Evolutionary conservation across 2,113 vertebrate genomes (phyloP).

Genomic region (Macrotus californicus): DNA sequence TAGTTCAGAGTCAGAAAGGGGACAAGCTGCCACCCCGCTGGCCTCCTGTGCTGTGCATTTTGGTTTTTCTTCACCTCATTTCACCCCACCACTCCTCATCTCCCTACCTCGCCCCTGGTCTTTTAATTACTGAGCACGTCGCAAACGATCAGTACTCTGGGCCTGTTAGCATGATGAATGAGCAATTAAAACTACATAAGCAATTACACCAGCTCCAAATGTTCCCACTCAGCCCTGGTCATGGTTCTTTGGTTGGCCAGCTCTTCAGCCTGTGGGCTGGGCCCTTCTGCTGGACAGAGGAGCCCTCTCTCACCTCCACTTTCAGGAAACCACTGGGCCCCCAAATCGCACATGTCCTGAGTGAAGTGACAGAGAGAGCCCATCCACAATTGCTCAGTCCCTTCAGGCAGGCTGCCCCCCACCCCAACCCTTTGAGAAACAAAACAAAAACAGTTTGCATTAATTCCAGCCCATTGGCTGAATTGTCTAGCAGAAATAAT

Average conservation of each 20-base stretch:
- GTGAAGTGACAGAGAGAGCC: not conserved
- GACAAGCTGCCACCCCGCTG: not conserved
- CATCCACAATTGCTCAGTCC: not conserved
- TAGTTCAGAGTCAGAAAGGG: not conserved
- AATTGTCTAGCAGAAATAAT: slow-evolving; percentile 14
- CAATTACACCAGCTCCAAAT: slow-evolving; percentile 59
- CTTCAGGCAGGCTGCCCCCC: not conserved
- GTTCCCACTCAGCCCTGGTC: slow-evolving; percentile 22
- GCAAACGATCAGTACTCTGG: slow-evolving; percentile 56
- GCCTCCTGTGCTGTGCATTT: not conserved
- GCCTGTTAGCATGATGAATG: slow-evolving; percentile 69
- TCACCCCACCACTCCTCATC: slow-evolving; percentile 42
- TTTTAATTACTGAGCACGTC: slow-evolving; percentile 67
- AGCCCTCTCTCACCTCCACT: not conserved
- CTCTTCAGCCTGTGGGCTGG: not conserved
- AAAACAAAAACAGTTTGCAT: not conserved
- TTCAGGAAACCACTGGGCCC: not conserved
- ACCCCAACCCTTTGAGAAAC: not conserved
- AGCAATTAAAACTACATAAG: slow-evolving; percentile 69
- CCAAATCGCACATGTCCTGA: not conserved
- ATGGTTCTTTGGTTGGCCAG: not conserved
- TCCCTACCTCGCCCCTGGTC: slow-evolving; percentile 54
- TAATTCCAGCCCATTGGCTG: not conserved
- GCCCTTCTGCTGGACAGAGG: not conserved
- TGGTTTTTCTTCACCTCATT: slow-evolving; percentile 54